Percentiles rank a stretch among this genome's conserved stretches.
Evolutionary conservation across 2,888 invertebrate genomes (phyloP).

Genomic region (Xestia ashworthii): DNA sequence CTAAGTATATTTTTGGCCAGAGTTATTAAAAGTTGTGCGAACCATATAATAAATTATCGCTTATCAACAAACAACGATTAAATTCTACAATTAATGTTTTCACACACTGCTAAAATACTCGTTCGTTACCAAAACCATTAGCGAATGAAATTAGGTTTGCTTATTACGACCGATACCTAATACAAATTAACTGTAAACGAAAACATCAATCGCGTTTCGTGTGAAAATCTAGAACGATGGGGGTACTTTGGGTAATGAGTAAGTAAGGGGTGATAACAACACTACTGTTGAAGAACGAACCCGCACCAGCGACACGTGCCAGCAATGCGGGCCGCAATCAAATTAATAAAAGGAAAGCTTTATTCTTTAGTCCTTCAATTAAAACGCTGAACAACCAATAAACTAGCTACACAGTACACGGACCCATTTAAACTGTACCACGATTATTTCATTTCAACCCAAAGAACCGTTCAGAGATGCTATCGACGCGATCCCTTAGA

Average conservation of each 20-base stretch:
- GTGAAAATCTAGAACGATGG: slow-evolving; percentile 85
- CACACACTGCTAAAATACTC: slow-evolving; percentile 1
- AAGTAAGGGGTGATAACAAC: slow-evolving; percentile 81
- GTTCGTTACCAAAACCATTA: slow-evolving; percentile 27
- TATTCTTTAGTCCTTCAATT: slow-evolving; percentile 54
- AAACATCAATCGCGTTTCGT: slow-evolving; percentile 72
- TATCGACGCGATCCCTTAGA: slow-evolving; percentile 45
- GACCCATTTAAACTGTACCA: slow-evolving; percentile 30
- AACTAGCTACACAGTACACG: slow-evolving; percentile 15
- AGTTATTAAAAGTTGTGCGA: not conserved
- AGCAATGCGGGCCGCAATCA: slow-evolving; percentile 66
- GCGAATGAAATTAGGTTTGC: slow-evolving; percentile 32
- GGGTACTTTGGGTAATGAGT: slow-evolving; percentile 79
- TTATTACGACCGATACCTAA: slow-evolving; percentile 44
- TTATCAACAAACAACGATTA: not conserved
- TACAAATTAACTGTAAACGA: slow-evolving; percentile 52
- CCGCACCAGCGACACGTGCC: slow-evolving; percentile 79
- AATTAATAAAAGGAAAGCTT: slow-evolving; percentile 63
- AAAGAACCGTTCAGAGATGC: slow-evolving; percentile 48
- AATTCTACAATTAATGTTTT: slow-evolving; percentile 12
- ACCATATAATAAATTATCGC: not conserved
- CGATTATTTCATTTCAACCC: slow-evolving; percentile 40
- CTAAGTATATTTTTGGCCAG: not conserved
- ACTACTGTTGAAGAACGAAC: slow-evolving; percentile 61
- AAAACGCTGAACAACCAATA: slow-evolving; percentile 48